Conservation (phyloP, 2,888 invertebrate species). For the Tanaodytes sp. region DNA sequence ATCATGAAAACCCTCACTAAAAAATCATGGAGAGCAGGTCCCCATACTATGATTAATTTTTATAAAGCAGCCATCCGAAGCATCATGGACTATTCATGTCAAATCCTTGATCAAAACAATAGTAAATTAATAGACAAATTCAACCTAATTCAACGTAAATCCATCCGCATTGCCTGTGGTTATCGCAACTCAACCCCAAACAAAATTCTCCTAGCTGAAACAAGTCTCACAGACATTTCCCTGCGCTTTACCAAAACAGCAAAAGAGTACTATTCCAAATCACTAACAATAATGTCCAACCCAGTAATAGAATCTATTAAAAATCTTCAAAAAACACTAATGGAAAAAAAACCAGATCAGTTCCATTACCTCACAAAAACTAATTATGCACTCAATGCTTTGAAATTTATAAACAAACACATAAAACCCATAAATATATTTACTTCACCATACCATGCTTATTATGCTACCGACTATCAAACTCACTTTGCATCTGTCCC, state of each 20-base stretch:
- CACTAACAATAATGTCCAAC: constrained; percentile 8
- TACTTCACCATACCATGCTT: constrained; percentile 12
- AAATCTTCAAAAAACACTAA: neutral
- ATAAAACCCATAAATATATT: too few species aligned
- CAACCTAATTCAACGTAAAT: constrained; percentile 5
- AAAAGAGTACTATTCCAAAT: constrained; percentile 19
- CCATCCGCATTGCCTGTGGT: constrained; percentile 12
- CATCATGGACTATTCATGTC: constrained; percentile 7
- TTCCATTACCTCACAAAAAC: neutral
- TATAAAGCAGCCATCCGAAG: constrained; percentile 1
- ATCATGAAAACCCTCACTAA: too few species aligned
- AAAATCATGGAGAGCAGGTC: too few species aligned
- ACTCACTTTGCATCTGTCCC: neutral
- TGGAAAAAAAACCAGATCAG: neutral
- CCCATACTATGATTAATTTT: too few species aligned
- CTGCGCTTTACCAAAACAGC: neutral
- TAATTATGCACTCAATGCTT: too few species aligned
- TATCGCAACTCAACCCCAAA: constrained; percentile 10
- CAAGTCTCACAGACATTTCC: neutral
- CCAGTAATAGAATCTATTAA: constrained; percentile 13
- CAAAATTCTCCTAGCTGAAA: constrained; percentile 5
- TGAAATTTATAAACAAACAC: too few species aligned
- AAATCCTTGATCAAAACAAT: constrained; percentile 12
- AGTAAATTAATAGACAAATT: neutral
- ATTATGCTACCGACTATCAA: neutral